These are phyloP conservation scores for Danio aesculapii DNA, from an alignment of 2,797 vertebrate species.

Conservation along the genomic window DNA sequence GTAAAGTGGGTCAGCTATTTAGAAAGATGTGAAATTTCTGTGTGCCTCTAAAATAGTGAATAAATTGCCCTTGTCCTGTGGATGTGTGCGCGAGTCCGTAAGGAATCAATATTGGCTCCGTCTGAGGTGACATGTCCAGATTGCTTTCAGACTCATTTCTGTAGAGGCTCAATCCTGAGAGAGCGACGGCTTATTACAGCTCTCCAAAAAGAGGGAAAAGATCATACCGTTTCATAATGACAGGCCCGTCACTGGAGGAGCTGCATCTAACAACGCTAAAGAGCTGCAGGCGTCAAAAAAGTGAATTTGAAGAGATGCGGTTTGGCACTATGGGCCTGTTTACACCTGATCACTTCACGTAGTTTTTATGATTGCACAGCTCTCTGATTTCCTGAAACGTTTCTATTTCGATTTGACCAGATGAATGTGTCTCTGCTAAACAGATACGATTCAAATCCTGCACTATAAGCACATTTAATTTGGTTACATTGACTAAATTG, in stretches of 20 bases:
- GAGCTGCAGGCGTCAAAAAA: slow-evolving; percentile 18
- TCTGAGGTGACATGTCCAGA: slow-evolving; percentile 77
- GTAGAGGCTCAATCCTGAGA: slow-evolving; percentile 64
- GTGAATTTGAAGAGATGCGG: background rate
- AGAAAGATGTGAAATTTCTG: slow-evolving; percentile 76
- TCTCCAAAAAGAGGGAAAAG: slow-evolving; percentile 70
- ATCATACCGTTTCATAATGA: slow-evolving; percentile 69
- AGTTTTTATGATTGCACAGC: no score
- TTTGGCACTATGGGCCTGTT: background rate
- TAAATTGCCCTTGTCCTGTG: slow-evolving; percentile 75
- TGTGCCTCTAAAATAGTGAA: slow-evolving; percentile 67
- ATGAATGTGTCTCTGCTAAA: no score
- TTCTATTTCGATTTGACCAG: no score
- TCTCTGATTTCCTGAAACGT: no score
- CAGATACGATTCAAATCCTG: no score
- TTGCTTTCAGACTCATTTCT: slow-evolving; percentile 82
- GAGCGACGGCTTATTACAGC: slow-evolving; percentile 75
- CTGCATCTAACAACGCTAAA: slow-evolving; percentile 49
- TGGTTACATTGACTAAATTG: no score
- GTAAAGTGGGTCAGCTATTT: slow-evolving; percentile 77
- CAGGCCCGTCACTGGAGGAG: slow-evolving; percentile 64
- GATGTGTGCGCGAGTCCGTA: slow-evolving; percentile 71
- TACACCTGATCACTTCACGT: no score
- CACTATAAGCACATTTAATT: no score
- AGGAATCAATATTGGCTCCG: slow-evolving; percentile 79